These are phyloP conservation scores for Aleiodes leptofemur DNA, from an alignment of 2,888 invertebrate genomes.

Conservation along the genomic window DNA sequence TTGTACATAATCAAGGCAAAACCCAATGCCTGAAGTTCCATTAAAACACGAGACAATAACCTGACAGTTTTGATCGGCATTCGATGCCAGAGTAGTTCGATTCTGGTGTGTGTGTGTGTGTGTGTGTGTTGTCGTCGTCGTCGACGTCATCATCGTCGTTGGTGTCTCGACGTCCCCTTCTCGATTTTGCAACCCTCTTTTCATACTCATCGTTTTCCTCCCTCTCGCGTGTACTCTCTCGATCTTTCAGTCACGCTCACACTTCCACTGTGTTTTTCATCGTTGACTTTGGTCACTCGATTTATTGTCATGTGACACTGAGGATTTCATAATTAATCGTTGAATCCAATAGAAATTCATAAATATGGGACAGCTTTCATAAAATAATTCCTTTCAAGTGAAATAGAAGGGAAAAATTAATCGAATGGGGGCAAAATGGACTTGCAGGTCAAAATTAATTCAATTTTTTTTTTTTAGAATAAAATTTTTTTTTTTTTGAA, in stretches of 20 bases:
- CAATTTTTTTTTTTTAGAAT: too few species aligned
- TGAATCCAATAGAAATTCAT: neutral
- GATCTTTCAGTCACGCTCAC: constrained; percentile 34
- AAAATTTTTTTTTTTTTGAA: too few species aligned
- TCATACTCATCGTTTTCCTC: constrained; percentile 21
- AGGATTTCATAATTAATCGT: constrained; percentile 34
- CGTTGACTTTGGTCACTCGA: constrained; percentile 36
- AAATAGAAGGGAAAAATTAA: neutral
- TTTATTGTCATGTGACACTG: constrained; percentile 23
- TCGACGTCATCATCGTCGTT: constrained; percentile 34
- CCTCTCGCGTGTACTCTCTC: constrained; percentile 27
- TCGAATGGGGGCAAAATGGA: too few species aligned
- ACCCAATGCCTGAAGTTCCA: constrained; percentile 66
- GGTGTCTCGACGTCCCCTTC: constrained; percentile 36
- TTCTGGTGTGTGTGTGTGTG: constrained; percentile 37
- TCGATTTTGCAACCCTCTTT: constrained; percentile 24
- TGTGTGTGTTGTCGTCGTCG: constrained; percentile 30
- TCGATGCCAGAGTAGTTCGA: constrained; percentile 52
- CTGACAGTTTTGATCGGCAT: constrained; percentile 72
- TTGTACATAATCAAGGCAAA: constrained; percentile 27
- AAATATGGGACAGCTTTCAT: neutral
- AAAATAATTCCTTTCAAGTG: neutral
- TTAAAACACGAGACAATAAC: constrained; percentile 73
- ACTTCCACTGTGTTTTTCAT: constrained; percentile 31
- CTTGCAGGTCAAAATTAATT: too few species aligned